Evolutionary conservation across 1,140 invertebrate genomes (phyloP), one percentile per base, ranked within the genome.

Genomic region (Apis cerana): DNA sequence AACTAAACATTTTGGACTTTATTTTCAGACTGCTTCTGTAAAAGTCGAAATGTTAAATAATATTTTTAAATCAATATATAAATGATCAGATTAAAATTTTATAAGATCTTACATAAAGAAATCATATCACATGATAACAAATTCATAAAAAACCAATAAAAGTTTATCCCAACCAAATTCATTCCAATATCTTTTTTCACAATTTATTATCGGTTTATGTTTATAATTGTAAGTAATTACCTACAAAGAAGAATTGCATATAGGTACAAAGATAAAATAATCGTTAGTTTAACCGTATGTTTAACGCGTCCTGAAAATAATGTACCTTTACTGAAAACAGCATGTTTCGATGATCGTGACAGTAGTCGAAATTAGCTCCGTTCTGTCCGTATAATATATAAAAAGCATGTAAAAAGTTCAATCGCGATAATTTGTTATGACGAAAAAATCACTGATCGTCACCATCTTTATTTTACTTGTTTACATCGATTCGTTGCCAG

Each of bases 1-100:
- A 98, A 92, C 96, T 97, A 93, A 98, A 98, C 97, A 98, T 98
- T 89, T 91, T 95, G 89, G 58, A 74, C 33, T 52, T 77, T 78
- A 23, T 80, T 84, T 89, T 82, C 72, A 33, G 15, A 78, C 62
- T 68, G 58, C 80, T 56, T 27, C 85, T 82, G 83, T 23, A 82
- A 82, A 82, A 50, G 8, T 61, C 21, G 4, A 61, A 82, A n/a
- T 5, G 27, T 48, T 62, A 43, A 70, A 54, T 70, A 48, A 62
- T 11, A 70, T 19, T 70, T 78, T 50, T 33, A 61, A 76, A 52
- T 8, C 11, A 33, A 50, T 1, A 9, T n/a, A 1, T 21, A 23
- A 4, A 15, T n/a, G 15, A 33, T 54, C 21, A 13, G 50, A 65
- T 75, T 80, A 75, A 65, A 75, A 81, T 67, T 50, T 64, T 52